phyloP scores from a whole-genome alignment of 1,140 invertebrate genomes.

The Drosophila bifasciata region DNA sequence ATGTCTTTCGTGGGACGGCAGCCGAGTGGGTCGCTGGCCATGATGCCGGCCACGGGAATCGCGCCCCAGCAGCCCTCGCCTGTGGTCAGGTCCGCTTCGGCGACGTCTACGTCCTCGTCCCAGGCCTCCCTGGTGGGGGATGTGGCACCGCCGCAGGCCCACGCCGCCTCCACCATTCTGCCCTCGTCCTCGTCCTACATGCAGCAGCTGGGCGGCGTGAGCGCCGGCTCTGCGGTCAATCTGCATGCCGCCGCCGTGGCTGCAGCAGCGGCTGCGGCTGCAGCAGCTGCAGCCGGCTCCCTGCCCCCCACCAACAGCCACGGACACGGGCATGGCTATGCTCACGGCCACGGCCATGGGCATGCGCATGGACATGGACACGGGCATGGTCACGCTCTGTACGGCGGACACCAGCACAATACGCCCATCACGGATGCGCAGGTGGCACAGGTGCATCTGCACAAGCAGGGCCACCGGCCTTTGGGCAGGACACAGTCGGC shows the following conservation, averaged over 20 bases:
- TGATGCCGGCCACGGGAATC: constrained; percentile 72
- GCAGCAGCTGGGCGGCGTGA: constrained; percentile 46
- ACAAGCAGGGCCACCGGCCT: constrained; percentile 90
- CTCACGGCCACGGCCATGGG: constrained; percentile 18
- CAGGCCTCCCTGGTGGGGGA: constrained; percentile 76
- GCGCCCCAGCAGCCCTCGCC: constrained; percentile 73
- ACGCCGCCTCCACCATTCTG: constrained; percentile 72
- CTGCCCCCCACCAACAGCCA: constrained; percentile 55
- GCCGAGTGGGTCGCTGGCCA: constrained; percentile 41
- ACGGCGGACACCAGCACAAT: constrained; percentile 43
- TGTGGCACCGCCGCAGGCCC: constrained; percentile 77
- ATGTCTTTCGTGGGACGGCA: constrained; percentile 61
- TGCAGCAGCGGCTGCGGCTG: constrained; percentile 58
- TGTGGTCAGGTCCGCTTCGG: constrained; percentile 76
- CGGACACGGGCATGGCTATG: constrained; percentile 31
- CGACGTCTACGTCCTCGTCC: constrained; percentile 78
- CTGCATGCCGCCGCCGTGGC: constrained; percentile 65
- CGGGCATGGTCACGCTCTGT: constrained; percentile 14
- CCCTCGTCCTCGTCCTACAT: constrained; percentile 69
- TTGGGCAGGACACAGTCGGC: constrained; percentile 96
- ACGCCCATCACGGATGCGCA: constrained; percentile 85
- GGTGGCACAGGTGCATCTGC: constrained; percentile 89
- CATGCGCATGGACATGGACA: constrained; percentile 9
- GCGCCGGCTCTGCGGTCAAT: constrained; percentile 59
- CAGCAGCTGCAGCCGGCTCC: constrained; percentile 41